Base-by-base conservation (phyloP, 2,113 vertebrate genomes). In the rabbit (Oryctolagus cuniculus) region DNA sequence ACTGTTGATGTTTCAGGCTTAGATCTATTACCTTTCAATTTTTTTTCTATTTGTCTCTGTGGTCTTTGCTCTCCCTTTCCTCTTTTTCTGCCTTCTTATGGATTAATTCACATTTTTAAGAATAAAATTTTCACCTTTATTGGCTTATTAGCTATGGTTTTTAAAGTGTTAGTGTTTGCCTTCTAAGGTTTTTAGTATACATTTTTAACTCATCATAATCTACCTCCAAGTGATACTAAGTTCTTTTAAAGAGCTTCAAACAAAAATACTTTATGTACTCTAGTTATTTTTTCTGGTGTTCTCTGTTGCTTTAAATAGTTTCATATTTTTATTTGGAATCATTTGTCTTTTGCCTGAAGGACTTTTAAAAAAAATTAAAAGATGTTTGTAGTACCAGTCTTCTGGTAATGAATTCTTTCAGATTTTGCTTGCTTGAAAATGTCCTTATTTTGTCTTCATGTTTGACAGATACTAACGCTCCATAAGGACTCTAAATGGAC, bases 201-300 rank as follows among this genome's bases (percentile, higher is more conserved):
- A 83, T 55, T n/a, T 93, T 74, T 87, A 90, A 82, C 53, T 77
- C 75, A 49, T 36, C 58, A 79, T 38, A 94, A 58, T 90, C 88
- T 78, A 49, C 6, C 38, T 73, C 88, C 29, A 89, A 27, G 6
- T 75, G 38, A 87, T 49, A 82, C 15, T 77, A 75, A 87, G 36
- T 82, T 91, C 16, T 53, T 88, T 93, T 75, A n/a, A 75, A 89
- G 44, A 91, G 1, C 85, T 88, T 69, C 70, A 70, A 85, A 29
- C 80, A 74, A 87, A 87, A 95, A 58, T 88, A 87, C 3, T 27
- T 81, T 38, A 8, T 69, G 5, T 53, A 61, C 34, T 81, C 6
- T 58, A 87, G 49, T 92, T 69, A 34, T 27, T 9, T 44, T 61
- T 69, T 81, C 38, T 82, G 22, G 36, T n/a, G 22, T 31, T 81